Base-by-base conservation (phyloP, 2,888 invertebrate species). In the Liopterus haemorrhoidalis region DNA sequence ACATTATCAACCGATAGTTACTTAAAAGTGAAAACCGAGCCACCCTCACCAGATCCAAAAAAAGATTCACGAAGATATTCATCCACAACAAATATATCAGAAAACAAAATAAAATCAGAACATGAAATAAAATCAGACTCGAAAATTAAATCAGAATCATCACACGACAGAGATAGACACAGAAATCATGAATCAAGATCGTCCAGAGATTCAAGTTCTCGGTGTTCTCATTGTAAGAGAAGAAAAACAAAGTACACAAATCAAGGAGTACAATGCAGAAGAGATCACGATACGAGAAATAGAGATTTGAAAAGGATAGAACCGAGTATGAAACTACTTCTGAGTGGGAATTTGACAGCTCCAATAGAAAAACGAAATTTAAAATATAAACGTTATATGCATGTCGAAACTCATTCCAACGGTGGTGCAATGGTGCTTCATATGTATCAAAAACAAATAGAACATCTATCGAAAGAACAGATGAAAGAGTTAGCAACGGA, bases 361-460 rank as follows among this genome's bases (percentile, higher is more conserved):
- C 62, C 59, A n/a, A 71, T 72, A 47, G 66, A 71, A 53, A 24
- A 9, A 16, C 38, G 33, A 14, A n/a, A n/a, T n/a, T 64, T 81
- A n/a, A 82, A 79, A 59, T 83, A 78, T 60, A 56, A 64, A 27
- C 77, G 81, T 55, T 80, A 82, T 58, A 88, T 94, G 70, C 84
- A 88, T 49, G 79, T 94, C 49, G 95, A 97, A 67, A 83, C 84
- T 1, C 90, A 95, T 66, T 85, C 92, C 0, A 97, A 97, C 70
- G 97, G 97, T 9, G 95, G 94, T 20, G 96, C 94, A 0, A 80
- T 85, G 20, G 85, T 93, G 11, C 77, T 97, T 19, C 91, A 92
- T 67, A 77, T 92, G 60, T 88, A 92, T 67, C 91, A 94, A 63
- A 85, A 91, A 53, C 93, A 96, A 66, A 82, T 96, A 27, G 81